phyloP scores from a whole-genome alignment of 2,113 vertebrate genomes.

The Myodes glareolus region DNA sequence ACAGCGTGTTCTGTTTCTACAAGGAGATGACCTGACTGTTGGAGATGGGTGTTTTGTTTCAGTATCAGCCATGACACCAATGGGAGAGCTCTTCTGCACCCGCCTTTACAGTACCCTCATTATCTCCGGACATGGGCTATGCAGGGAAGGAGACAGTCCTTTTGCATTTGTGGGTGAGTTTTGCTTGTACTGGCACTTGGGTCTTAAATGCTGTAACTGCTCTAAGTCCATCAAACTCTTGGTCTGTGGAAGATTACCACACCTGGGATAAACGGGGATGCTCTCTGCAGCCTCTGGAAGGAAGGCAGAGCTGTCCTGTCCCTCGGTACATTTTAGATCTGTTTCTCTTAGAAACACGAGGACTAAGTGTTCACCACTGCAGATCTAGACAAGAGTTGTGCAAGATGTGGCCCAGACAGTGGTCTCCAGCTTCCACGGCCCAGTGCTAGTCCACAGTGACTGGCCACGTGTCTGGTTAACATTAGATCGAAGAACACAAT shows the following conservation, averaged over 20 bases:
- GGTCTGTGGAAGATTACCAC: neutral
- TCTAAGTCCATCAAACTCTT: neutral
- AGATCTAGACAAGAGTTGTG: neutral
- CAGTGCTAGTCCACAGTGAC: neutral
- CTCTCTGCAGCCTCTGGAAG: neutral
- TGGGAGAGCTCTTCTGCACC: neutral
- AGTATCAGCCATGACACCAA: neutral
- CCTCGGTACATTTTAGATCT: neutral
- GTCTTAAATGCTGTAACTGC: neutral
- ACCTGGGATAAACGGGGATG: neutral
- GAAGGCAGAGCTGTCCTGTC: neutral
- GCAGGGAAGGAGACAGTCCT: neutral
- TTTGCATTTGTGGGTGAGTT: neutral
- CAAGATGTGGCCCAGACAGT: neutral
- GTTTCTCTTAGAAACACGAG: neutral
- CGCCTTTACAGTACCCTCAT: neutral
- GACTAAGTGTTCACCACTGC: neutral
- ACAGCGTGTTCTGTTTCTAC: neutral
- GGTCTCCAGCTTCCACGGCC: neutral
- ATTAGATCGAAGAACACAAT: constrained; percentile 15
- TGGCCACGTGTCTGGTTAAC: constrained; percentile 6
- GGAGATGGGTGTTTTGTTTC: constrained; percentile 1
- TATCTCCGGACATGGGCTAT: neutral
- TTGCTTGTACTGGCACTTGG: neutral
- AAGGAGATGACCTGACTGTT: neutral